Evolutionary conservation across 53 echinoderm and acorn worm genomes (phyloP), one percentile per base, ranked within the genome.

Genomic region (Paracentrotus lividus): DNA sequence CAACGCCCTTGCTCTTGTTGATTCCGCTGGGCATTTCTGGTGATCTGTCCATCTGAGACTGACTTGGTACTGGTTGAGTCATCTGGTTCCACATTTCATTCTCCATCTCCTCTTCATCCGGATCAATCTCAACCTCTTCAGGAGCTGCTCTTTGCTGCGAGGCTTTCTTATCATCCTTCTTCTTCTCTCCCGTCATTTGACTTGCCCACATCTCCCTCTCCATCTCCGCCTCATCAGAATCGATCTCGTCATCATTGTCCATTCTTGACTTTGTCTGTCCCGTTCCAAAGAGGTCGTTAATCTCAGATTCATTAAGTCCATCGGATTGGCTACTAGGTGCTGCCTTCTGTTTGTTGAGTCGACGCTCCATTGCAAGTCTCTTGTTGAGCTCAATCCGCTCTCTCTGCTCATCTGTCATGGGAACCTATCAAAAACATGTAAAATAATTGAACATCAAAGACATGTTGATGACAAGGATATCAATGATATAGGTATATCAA

Each of bases 341-440:
- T 9, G 58, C 86, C 86, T 90, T 93, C 13, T 90, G 56, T 75
- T 94, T 95, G 27, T 94, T 92, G 9, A 84, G 92, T 65, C 95
- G 95, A 4, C 95, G 92, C 58, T 96, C 97, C 94, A 95, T 91
- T 8, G 98, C 98, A 55, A 94, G 60, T 40, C 93, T 90, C 78
- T 96, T 97, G 91, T 98, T 98, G 24, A 90, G 93, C 88, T 97
- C 97, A 24, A 98, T 98, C n/a, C 96, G 92, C 24, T 95, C 89
- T 43, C 85, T 93, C 59, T 98, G 98, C 51, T 98, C 98, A 15
- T 97, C 97, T 6, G 97, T 92, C 64, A 98, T 75, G 15, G 92
- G 52, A 66, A 90, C 90, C 72, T 90, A 54, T 31, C 10, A 88
- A 36, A n/a, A 57, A 57, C 7, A 18, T 57, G 18, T 40, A 38